Conservation (phyloP, 2,113 vertebrate species). For the Sylvia atricapilla region DNA sequence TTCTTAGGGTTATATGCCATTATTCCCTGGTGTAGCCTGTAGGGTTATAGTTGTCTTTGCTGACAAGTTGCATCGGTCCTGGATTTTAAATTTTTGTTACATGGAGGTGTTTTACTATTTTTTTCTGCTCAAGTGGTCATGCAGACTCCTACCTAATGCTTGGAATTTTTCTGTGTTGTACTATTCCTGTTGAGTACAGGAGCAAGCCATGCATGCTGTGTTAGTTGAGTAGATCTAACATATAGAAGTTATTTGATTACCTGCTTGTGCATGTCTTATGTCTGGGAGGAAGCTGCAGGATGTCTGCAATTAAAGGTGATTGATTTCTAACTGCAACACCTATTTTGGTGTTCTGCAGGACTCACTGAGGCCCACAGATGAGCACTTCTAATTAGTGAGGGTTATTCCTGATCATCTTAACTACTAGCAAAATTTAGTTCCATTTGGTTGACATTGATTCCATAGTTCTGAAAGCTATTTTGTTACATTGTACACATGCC, state of each 20-base stretch:
- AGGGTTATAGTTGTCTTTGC: not conserved
- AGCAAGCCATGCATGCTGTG: not conserved
- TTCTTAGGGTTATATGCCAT: not conserved
- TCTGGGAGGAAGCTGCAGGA: not conserved
- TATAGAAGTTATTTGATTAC: not conserved
- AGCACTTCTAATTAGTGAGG: not conserved
- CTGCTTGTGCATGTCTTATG: not conserved
- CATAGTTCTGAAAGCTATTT: not conserved
- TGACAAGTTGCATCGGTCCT: not conserved
- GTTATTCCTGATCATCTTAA: not conserved
- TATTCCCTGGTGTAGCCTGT: not conserved
- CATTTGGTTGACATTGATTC: not conserved
- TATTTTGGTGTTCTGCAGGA: not conserved
- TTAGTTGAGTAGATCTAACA: not conserved
- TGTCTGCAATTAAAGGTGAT: not conserved
- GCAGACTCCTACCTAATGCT: not conserved
- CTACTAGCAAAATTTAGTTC: not conserved
- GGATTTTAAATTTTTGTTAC: not conserved
- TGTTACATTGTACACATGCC: not conserved
- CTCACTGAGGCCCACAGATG: not conserved
- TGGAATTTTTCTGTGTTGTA: not conserved
- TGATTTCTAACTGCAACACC: accelerated
- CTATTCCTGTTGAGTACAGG: not conserved
- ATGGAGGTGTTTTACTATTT: not conserved
- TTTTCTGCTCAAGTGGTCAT: not conserved